Evolutionary conservation across 2,797 vertebrate species (phyloP).

Genomic region (Sebastes jordani): DNA sequence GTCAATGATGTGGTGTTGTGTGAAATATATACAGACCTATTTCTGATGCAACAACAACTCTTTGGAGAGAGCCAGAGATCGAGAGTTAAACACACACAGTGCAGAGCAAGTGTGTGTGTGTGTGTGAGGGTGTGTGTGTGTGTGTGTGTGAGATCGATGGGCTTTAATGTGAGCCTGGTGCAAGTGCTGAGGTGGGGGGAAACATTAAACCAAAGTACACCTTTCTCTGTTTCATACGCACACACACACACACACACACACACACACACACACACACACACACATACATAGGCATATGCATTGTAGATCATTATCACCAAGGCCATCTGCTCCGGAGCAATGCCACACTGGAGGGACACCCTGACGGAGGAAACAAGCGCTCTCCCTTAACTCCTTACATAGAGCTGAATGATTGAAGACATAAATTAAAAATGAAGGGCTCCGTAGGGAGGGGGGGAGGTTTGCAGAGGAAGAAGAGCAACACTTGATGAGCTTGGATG

Average conservation of each 20-base stretch:
- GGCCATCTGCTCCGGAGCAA: constrained; percentile 64
- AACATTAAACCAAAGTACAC: constrained; percentile 29
- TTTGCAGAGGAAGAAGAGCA: constrained; percentile 9
- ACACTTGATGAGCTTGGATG: constrained; percentile 19
- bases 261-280: not conserved
- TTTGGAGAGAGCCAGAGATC: not conserved
- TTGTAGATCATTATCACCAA: constrained; percentile 54
- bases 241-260: not conserved
- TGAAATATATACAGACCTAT: constrained; percentile 14
- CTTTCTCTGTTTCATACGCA: not conserved
- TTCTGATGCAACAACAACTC: constrained; percentile 26
- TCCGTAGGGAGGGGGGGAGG: not conserved
- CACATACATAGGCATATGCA: not conserved
- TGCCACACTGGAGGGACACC: constrained; percentile 51
- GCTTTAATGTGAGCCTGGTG: constrained; percentile 57
- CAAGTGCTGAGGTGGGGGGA: constrained; percentile 30
- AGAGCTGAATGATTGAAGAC: constrained; percentile 54
- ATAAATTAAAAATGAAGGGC: constrained; percentile 50
- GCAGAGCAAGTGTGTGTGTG: not conserved
- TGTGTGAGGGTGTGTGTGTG: no score
- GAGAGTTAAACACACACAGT: constrained; percentile 8
- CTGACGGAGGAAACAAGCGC: constrained; percentile 50
- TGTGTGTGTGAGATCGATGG: constrained; percentile 39
- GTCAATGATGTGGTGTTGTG: constrained; percentile 11
- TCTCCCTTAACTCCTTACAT: constrained; percentile 44